Base-by-base conservation (phyloP, 2,113 vertebrate genomes). In the Cryptomyrus ogoouensis region DNA sequence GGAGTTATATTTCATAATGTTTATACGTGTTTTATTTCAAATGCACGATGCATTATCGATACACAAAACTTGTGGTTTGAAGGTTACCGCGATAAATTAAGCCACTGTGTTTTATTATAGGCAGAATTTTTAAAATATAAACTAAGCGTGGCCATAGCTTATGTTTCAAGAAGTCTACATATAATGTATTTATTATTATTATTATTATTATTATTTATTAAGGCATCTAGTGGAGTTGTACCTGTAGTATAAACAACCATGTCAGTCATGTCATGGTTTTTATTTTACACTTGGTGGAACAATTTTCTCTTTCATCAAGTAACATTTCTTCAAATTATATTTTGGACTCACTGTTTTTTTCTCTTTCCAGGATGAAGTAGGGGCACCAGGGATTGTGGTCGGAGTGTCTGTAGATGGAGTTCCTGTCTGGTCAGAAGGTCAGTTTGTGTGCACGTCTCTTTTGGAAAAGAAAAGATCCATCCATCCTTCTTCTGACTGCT, bases 341-440 rank as follows among this genome's bases (percentile, higher is more conserved):
- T 42, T 83, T 58, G 15, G 21, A 44, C 87, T 66, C 2, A 46
- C n/a, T 0, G 4, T 62, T 46, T 88, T 39, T 31, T 56, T 44
- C 17, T 88, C 24, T 39, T 90, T 17, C 62, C 93, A 99, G 98
- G 96, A 96, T 93, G 98, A 99, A 94, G 96, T 97, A 50, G 98
- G 97, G 53, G 96, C 97, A 53, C 98, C 98, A 0, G 98, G 98
- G 4, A 92, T 99, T 84, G 96, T 98, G 39, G 94, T 99, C 49
- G 98, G 97, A 44, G 98, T 99, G 90, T 97, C 98, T 77, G 98
- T 99, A 88, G 97, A 99, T 93, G 98, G 98, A 88, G 93, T 93
- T 89, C 95, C 96, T 86, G 95, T 99, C 87, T 99, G 98, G 98
- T 95, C 95, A 89, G 97, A 99, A 97, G 98, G 98, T 99, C 88